Percentiles rank a stretch among this genome's conserved stretches.
phyloP scores from a whole-genome alignment of 2,888 invertebrate species.

The Latrodectus hesperus region DNA sequence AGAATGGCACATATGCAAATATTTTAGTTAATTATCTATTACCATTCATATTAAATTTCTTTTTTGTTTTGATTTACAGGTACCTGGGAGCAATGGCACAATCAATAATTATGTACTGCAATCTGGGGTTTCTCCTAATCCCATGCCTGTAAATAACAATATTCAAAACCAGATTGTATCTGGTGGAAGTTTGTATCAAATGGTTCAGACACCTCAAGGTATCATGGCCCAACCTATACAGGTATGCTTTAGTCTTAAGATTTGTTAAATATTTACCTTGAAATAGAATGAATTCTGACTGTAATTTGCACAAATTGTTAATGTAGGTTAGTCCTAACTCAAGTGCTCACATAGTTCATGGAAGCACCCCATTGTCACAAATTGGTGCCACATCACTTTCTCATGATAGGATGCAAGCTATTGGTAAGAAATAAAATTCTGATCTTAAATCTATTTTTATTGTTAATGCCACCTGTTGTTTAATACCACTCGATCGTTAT shows the following conservation, averaged over 20 bases:
- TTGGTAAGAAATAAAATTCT: slow-evolving; percentile 34
- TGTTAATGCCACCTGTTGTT: background rate
- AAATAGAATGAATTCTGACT: too few relatives aligned
- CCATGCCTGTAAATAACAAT: slow-evolving; percentile 73
- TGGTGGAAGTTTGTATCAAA: slow-evolving; percentile 76
- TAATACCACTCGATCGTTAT: background rate
- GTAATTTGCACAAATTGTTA: background rate
- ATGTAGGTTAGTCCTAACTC: slow-evolving; percentile 62
- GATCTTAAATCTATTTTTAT: background rate
- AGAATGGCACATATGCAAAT: too few relatives aligned
- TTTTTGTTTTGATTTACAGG: slow-evolving; percentile 40
- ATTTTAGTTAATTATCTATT: too few relatives aligned
- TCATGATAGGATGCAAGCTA: slow-evolving; percentile 60
- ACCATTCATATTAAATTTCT: too few relatives aligned
- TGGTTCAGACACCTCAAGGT: slow-evolving; percentile 77
- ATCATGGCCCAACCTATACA: slow-evolving; percentile 77
- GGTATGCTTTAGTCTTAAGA: slow-evolving; percentile 71
- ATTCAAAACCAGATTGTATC: slow-evolving; percentile 75
- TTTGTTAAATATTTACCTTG: too few relatives aligned
- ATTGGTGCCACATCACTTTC: slow-evolving; percentile 79
- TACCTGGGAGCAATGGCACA: slow-evolving; percentile 69
- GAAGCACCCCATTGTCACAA: slow-evolving; percentile 89
- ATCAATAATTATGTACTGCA: slow-evolving; percentile 73
- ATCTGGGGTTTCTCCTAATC: slow-evolving; percentile 71
- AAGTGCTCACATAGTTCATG: slow-evolving; percentile 80